phyloP scores from a whole-genome alignment of 2,888 invertebrate species.

The Tetragonula carbonaria region DNA sequence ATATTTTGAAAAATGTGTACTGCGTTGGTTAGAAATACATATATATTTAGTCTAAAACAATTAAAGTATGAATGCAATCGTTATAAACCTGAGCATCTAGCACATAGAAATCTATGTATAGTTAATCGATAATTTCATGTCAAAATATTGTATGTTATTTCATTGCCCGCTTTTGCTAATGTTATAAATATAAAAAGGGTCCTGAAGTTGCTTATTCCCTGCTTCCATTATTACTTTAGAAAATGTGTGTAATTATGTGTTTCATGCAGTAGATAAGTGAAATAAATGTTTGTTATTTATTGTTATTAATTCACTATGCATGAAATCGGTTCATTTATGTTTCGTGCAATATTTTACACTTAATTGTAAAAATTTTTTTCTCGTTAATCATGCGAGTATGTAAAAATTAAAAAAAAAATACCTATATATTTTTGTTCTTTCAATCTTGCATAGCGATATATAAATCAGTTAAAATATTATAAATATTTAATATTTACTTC shows the following conservation, averaged over 20 bases:
- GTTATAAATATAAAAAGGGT: slow-evolving; percentile 15
- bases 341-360: slow-evolving; percentile 37
- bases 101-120: slow-evolving; percentile 18
- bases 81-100: slow-evolving; percentile 25
- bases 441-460: slow-evolving; percentile 28
- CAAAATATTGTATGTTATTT: slow-evolving; percentile 23
- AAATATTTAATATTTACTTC: slow-evolving; percentile 17
- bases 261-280: slow-evolving; percentile 39
- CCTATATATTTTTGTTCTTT: slow-evolving; percentile 26
- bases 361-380: slow-evolving; percentile 22
- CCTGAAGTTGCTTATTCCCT: slow-evolving; percentile 26
- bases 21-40: slow-evolving; percentile 13
- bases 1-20: slow-evolving; percentile 23
- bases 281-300: slow-evolving; percentile 10
- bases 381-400: slow-evolving; percentile 14
- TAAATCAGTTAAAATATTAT: slow-evolving; percentile 29
- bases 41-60: slow-evolving; percentile 13
- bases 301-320: slow-evolving; percentile 49
- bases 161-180: slow-evolving; percentile 54
- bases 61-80: slow-evolving; percentile 27
- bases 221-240: slow-evolving; percentile 31
- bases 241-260: slow-evolving; percentile 31
- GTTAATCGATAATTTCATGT: slow-evolving; percentile 15
- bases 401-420: slow-evolving; percentile 7
- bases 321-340: slow-evolving; percentile 45